A percentile compares a stretch with the other conserved stretches of the same genome.
Evolutionary conservation across 2,888 invertebrate species (phyloP).

Genomic region (Cephus pulcher): DNA sequence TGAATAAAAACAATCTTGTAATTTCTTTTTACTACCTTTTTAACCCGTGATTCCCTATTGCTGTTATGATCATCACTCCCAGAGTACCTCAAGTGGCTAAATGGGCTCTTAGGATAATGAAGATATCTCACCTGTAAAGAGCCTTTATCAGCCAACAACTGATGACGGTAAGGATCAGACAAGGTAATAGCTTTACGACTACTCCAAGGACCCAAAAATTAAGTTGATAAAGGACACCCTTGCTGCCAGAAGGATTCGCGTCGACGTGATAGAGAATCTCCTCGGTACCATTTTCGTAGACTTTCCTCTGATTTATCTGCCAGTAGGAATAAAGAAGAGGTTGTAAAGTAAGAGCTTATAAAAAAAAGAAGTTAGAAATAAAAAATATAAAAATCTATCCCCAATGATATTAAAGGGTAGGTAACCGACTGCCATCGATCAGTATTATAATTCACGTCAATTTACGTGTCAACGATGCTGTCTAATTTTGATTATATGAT

Average conservation of each 20-base stretch:
- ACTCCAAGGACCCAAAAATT: constrained; percentile 88
- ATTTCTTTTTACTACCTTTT: background rate
- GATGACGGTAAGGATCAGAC: constrained; percentile 80
- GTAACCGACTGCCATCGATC: background rate
- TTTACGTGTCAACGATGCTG: background rate
- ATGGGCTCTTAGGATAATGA: background rate
- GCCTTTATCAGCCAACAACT: constrained; percentile 79
- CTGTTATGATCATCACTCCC: no score
- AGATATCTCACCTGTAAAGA: constrained; percentile 68
- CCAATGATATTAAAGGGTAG: background rate
- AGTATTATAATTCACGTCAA: background rate
- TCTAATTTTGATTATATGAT: background rate
- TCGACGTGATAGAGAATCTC: constrained; percentile 58
- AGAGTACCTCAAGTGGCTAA: background rate
- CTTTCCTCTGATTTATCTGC: constrained; percentile 45
- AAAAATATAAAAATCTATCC: background rate
- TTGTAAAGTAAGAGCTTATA: background rate
- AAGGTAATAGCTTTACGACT: constrained; percentile 84
- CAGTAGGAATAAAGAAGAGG: constrained; percentile 1
- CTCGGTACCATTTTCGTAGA: constrained; percentile 41
- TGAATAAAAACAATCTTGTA: no score
- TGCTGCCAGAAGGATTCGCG: constrained; percentile 69
- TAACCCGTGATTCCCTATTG: background rate
- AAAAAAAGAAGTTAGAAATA: background rate
- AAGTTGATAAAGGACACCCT: constrained; percentile 73